A percentile compares a stretch with the other conserved stretches of the same genome.
Evolutionary conservation across 2,888 invertebrate species (phyloP).

Genomic region (Tachystola acroxantha): DNA sequence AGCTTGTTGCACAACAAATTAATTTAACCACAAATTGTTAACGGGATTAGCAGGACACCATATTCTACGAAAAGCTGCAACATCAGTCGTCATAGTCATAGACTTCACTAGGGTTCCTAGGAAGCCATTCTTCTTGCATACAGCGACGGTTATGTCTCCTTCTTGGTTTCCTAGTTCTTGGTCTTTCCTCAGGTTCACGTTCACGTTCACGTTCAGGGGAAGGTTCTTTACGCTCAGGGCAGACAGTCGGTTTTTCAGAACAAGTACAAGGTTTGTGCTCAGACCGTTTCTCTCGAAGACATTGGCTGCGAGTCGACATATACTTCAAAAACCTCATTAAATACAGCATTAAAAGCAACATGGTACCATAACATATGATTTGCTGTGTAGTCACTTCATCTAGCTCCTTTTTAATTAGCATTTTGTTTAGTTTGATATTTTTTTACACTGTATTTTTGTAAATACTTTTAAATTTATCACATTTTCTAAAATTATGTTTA

Average conservation of each 20-base stretch:
- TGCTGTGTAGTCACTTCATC: slow-evolving; percentile 27
- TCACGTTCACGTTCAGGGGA: not conserved
- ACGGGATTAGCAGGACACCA: not conserved
- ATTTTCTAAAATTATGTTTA: not conserved
- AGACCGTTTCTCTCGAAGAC: not conserved
- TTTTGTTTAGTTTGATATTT: slow-evolving; percentile 15
- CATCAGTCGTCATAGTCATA: not conserved
- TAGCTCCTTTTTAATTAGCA: slow-evolving; percentile 38
- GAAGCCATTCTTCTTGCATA: slow-evolving; percentile 31
- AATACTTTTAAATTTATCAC: slow-evolving; percentile 8
- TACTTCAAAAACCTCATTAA: slow-evolving; percentile 31
- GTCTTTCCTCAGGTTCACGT: slow-evolving; percentile 15
- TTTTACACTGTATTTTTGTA: not conserved
- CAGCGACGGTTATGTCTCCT: slow-evolving; percentile 29
- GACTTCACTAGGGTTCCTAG: slow-evolving; percentile 12
- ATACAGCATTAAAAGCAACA: slow-evolving; percentile 31
- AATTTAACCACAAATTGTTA: slow-evolving; percentile 1
- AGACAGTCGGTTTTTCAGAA: not conserved
- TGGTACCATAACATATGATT: slow-evolving; percentile 29
- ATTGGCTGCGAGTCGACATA: slow-evolving; percentile 13
- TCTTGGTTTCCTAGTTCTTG: slow-evolving; percentile 24
- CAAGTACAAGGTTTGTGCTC: too few species aligned
- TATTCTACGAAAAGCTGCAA: too few species aligned
- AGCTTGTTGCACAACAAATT: slow-evolving; percentile 7
- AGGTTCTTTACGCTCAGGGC: not conserved